Evolutionary conservation across 2,888 invertebrate genomes (phyloP), one percentile per base, ranked within the genome.

Genomic region (Gasteruption jaculator): DNA sequence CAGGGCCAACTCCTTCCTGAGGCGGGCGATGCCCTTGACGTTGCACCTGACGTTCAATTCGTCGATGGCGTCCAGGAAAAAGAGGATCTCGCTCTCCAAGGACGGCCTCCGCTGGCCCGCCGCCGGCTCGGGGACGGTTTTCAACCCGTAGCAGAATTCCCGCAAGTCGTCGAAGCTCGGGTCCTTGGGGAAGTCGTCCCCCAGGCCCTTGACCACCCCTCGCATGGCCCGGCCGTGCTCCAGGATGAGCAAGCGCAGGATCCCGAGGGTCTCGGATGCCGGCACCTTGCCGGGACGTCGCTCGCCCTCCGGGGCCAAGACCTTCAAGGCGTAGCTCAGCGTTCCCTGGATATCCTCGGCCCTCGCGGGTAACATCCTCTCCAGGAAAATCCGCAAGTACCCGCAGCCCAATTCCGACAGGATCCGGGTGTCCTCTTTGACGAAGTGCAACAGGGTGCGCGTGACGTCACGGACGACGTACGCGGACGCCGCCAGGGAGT

Each of bases 391-490:
- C 39, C 71, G 60, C 1, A 82, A 60, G 43, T 75, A 78, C 56
- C 65, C 52, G 18, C 61, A 61, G 3, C 58, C 50, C 7, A 56
- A 33, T 32, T 53, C 48, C 0, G 50, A 31, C 1, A 64, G 53
- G 8, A 74, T 46, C 30, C 72, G 63, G 3, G 58, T 50, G 35
- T 67, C 60, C 3, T 56, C 44, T 49, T 74, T 75, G 2, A 79
- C 75, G 2, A 77, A 67, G 50, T 78, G 71, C 2, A 77, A 61
- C 15, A 82, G 61, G 38, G 74, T 76, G 46, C 76, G 74, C 38
- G 76, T 74, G 5, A 77, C 68, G 51, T 79, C 82, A 52, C 78
- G 74, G 26, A 79, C 71, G 10, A 83, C 58, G 50, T 77, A 81
- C 1, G 72, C 65, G 5, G 76, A 74, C n/a, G 80, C 72, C 2